Base-by-base conservation (phyloP, 2,797 vertebrate genomes). In the Chelonia mydas region DNA sequence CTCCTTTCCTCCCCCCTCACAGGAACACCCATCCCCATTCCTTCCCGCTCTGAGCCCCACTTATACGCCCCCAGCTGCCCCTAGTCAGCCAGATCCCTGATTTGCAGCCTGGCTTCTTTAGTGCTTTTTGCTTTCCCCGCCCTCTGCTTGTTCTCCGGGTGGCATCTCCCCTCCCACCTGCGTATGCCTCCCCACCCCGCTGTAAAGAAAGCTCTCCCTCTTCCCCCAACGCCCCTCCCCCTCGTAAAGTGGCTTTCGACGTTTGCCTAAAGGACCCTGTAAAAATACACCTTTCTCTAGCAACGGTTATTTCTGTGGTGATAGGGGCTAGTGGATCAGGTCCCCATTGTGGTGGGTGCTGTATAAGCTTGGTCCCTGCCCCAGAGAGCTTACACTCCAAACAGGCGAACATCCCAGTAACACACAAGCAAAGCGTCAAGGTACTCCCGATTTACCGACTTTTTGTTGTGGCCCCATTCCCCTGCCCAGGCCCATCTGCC, bases 211-310 rank as follows among this genome's bases (percentile, higher is more conserved):
- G 2, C 25, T 15, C 23, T 6, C 41, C n/a, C n/a, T 25, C n/a
- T 23, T 23, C 65, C 5, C n/a, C 9, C n/a, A 3, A 3, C 11
- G 5, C 5, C n/a, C 19, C 9, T 11, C n/a, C 19, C 19, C 19
- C n/a, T 11, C 19, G 2, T 6, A 72, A 41, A 72, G 65, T 1
- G 19, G 21, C 65, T 37, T 72, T 12, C 37, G 3, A 5, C 19
- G 1, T 72, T 72, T 3, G 19, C 65, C 65, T 37, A 21, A 37
- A 72, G 65, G 65, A 41, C n/a, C 65, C 19, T 72, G 65, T 72
- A 41, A 41, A 19, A 72, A 72, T 11, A 11, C 65, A 37, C n/a
- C 65, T 21, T 23, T 9, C 5, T 6, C 8, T 72, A 37, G 21
- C n/a, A 5, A 10, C 10, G 5, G 65, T 11, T 23, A 11, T 21